These are phyloP conservation scores for Streptopelia turtur DNA, from an alignment of 2,797 vertebrate species.

Conservation along the genomic window DNA sequence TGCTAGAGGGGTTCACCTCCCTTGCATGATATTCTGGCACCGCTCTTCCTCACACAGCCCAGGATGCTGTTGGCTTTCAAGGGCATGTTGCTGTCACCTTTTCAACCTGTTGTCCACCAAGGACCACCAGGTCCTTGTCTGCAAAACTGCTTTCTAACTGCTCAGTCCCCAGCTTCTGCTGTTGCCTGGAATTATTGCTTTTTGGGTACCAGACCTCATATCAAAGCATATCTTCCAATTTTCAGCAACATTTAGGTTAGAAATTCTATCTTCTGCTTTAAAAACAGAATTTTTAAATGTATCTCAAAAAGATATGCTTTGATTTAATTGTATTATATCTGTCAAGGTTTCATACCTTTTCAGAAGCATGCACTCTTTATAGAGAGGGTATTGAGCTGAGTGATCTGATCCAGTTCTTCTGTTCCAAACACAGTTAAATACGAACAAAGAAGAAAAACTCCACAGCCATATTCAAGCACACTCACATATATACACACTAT, in stretches of 20 bases:
- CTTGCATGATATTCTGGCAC: neutral
- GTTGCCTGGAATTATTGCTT: neutral
- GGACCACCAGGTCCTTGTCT: neutral
- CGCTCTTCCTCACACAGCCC: neutral
- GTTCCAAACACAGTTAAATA: neutral
- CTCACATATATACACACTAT: neutral
- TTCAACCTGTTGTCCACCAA: neutral
- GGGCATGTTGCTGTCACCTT: neutral
- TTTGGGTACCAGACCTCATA: neutral
- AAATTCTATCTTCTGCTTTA: neutral
- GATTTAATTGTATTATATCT: neutral
- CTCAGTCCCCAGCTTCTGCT: neutral
- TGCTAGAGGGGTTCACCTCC: rapidly evolving
- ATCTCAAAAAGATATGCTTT: neutral
- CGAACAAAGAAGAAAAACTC: neutral
- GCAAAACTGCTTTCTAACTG: neutral
- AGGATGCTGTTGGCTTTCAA: neutral
- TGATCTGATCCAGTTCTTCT: neutral
- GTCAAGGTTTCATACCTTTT: neutral
- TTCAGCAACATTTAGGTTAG: neutral
- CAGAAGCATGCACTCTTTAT: neutral
- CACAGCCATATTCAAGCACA: neutral
- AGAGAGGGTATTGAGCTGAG: neutral
- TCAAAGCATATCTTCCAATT: neutral
- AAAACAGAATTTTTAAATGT: neutral